Conservation (phyloP, 2,888 invertebrate genomes). For the Cabera pusaria region DNA sequence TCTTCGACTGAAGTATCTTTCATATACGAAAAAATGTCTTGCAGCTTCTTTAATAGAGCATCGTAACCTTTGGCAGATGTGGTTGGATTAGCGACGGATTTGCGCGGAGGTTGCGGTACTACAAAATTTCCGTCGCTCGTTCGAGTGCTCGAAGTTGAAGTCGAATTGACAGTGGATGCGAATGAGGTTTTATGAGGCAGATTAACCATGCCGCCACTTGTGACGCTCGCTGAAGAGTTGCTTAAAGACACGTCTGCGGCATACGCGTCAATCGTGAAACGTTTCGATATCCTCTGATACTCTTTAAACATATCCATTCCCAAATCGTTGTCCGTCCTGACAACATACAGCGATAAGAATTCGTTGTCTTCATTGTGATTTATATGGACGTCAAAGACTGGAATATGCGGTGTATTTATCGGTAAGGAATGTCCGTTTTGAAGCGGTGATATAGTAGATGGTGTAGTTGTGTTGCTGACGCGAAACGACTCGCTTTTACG, state of each 20-base stretch:
- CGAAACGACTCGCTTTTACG: slow-evolving; percentile 68
- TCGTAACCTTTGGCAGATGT: slow-evolving; percentile 73
- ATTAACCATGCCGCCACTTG: slow-evolving; percentile 71
- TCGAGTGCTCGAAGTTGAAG: slow-evolving; percentile 66
- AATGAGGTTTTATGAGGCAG: slow-evolving; percentile 71
- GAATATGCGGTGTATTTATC: slow-evolving; percentile 64
- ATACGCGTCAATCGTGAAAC: slow-evolving; percentile 74
- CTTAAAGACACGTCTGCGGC: slow-evolving; percentile 69
- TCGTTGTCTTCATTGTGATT: slow-evolving; percentile 75
- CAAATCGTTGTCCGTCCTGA: slow-evolving; percentile 71
- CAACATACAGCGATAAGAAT: slow-evolving; percentile 69
- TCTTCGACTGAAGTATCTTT: slow-evolving; percentile 60
- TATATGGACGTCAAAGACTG: slow-evolving; percentile 71
- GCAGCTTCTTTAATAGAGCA: slow-evolving; percentile 66
- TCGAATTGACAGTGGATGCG: slow-evolving; percentile 69
- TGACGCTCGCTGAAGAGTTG: slow-evolving; percentile 76
- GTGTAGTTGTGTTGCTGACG: slow-evolving; percentile 68
- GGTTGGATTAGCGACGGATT: slow-evolving; percentile 64
- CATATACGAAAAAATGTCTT: slow-evolving; percentile 71
- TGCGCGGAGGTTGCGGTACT: slow-evolving; percentile 75
- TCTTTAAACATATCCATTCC: slow-evolving; percentile 77
- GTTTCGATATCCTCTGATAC: slow-evolving; percentile 74
- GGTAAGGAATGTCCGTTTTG: slow-evolving; percentile 74
- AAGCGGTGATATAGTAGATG: slow-evolving; percentile 75
- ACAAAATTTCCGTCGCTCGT: slow-evolving; percentile 78